Evolutionary conservation across 2,113 vertebrate genomes (phyloP).

Genomic region (Ceyx cyanopectus): DNA sequence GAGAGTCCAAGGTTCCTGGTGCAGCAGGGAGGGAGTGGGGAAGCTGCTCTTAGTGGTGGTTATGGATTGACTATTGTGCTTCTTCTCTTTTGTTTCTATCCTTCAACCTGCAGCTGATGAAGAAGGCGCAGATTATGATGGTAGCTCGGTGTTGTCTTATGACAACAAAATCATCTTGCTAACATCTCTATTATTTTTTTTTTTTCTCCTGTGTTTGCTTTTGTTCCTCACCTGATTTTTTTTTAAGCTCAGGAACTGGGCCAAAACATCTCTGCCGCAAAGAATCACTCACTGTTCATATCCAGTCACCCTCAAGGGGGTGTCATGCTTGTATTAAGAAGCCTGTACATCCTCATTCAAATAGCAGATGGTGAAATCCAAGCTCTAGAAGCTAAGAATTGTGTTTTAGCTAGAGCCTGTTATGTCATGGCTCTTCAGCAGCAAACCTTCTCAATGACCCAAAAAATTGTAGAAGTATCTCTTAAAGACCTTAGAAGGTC

Average conservation of each 20-base stretch:
- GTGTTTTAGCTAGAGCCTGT: not conserved
- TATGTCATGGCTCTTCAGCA: not conserved
- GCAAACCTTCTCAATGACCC: not conserved
- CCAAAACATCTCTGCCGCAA: constrained; percentile 54
- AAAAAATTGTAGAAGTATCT: not conserved
- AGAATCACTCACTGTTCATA: constrained; percentile 10
- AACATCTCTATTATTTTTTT: not conserved
- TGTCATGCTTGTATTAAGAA: not conserved
- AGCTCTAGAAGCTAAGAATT: constrained; percentile 2
- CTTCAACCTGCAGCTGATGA: constrained; percentile 51
- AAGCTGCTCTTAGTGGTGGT: not conserved
- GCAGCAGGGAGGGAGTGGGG: not conserved
- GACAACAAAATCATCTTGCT: constrained; percentile 27
- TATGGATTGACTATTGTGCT: constrained; percentile 23
- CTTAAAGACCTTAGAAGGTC: not conserved
- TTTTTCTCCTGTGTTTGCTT: not conserved
- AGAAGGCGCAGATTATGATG: constrained; percentile 49
- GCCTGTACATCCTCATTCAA: not conserved
- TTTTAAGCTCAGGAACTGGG: constrained; percentile 59
- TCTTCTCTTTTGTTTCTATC: constrained; percentile 49
- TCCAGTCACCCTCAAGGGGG: not conserved
- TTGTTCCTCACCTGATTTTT: constrained; percentile 1
- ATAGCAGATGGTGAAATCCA: not conserved
- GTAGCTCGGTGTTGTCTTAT: constrained; percentile 52
- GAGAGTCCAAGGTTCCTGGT: not conserved